Evolutionary conservation across 1,140 invertebrate species (phyloP), one percentile per base, ranked within the genome.

Genomic region (Brachionus koreanus): DNA sequence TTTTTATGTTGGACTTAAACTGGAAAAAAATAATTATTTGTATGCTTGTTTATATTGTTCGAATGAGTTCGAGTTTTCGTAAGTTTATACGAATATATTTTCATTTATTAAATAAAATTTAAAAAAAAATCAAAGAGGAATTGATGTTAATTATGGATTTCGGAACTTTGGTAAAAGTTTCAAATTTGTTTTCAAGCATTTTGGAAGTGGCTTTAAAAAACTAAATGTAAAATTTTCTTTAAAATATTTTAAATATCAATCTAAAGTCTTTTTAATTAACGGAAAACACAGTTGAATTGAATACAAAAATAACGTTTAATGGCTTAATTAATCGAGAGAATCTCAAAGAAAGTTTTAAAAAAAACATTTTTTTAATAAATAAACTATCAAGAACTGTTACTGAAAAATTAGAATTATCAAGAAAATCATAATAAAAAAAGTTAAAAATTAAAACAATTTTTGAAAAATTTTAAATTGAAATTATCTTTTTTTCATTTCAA

Each of bases 21-120:
- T 67, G 25, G 63, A 67, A n/a, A 37, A 35, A 35, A 35, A 67
- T 67, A 67, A 67, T 35, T 33, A 19, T 67, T 13, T n/a, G n/a
- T 65, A 65, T 65, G 25, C 63, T 25, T 65, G 63, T 33, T 65
- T 65, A 33, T 65, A 65, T 65, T 65, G 63, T 33, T 65, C 63
- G n/a, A 65, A 65, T 65, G 25, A 29, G 5, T 65, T 29, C 29
- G 63, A 65, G 7, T 65, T 65, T 65, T 29, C 23, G 63, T 65
- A 65, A 65, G 10, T 65, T n/a, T n/a, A n/a, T n/a, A n/a, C n/a
- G n/a, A n/a, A n/a, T 10, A n/a, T 3, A 13, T 10, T 29, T 65
- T 6, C 23, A 33, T 10, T 33, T 65, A 29, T 61, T 23, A 7
- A 61, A 61, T 29, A 29, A 33, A 65, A 10, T 9, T 29, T 13